Conservation (phyloP, 2,113 vertebrate species). For the Microcebus ravelobensis region DNA sequence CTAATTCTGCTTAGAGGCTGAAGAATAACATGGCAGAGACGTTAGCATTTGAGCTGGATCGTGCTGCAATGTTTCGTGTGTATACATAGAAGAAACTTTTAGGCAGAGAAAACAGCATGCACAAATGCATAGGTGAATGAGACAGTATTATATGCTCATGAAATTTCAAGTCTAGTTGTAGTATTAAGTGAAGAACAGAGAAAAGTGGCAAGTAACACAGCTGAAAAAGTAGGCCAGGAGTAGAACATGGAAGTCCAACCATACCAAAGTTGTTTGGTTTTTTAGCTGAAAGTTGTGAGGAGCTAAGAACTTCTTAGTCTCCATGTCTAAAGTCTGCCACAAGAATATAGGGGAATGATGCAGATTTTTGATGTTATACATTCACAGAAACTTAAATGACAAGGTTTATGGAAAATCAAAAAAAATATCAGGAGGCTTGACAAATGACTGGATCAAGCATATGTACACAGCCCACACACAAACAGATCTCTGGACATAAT, state of each 20-base stretch:
- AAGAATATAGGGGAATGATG: neutral
- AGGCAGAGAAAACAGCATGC: neutral
- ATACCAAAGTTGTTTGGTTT: neutral
- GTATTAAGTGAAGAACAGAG: neutral
- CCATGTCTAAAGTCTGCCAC: neutral
- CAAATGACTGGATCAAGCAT: conserved; percentile 50
- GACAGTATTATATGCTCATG: neutral
- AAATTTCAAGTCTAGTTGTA: neutral
- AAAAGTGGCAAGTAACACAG: neutral
- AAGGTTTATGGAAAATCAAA: neutral
- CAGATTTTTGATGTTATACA: neutral
- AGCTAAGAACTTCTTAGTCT: neutral
- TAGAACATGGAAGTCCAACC: neutral
- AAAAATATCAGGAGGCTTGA: conserved; percentile 15
- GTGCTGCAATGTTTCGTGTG: neutral
- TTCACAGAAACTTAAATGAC: neutral
- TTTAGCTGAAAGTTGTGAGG: neutral
- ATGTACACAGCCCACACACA: conserved; percentile 49
- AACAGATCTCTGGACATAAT: conserved; percentile 48
- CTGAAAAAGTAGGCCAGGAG: neutral
- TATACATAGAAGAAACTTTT: neutral
- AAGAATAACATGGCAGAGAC: neutral
- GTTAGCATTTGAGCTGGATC: neutral
- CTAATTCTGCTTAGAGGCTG: neutral
- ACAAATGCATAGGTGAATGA: neutral